Evolutionary conservation across 2,888 invertebrate genomes (phyloP).

Genomic region (Baronia brevicornis): DNA sequence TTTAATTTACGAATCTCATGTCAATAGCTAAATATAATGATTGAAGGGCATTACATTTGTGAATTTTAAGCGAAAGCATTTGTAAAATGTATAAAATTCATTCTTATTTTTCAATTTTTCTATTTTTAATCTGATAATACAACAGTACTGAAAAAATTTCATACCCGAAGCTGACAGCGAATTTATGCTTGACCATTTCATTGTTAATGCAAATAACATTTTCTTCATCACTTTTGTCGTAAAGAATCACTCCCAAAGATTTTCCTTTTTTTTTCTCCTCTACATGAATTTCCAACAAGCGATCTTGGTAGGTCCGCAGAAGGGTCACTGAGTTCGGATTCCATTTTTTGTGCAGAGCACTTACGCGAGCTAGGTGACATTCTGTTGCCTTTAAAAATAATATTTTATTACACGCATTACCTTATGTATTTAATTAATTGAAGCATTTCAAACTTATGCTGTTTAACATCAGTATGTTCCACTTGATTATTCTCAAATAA

Average conservation of each 20-base stretch:
- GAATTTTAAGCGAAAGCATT: no score
- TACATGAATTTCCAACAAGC: conserved; percentile 40
- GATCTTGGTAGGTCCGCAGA: conserved; percentile 35
- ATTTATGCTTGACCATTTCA: conserved; percentile 56
- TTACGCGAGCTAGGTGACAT: conserved; percentile 57
- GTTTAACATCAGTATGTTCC: no score
- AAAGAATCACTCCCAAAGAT: conserved; percentile 50
- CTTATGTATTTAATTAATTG: not conserved
- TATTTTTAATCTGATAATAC: not conserved
- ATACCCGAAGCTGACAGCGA: conserved; percentile 57
- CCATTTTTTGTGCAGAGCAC: conserved; percentile 56
- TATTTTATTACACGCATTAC: not conserved
- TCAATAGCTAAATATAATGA: no score
- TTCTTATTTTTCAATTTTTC: no score
- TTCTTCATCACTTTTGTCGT: conserved; percentile 37
- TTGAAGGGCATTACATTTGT: no score
- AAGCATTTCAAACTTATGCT: no score
- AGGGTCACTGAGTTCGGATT: conserved; percentile 42
- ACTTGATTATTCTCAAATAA: no score
- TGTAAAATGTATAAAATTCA: no score
- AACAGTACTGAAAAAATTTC: conserved; percentile 9
- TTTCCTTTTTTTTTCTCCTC: conserved; percentile 40
- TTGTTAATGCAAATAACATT: conserved; percentile 46
- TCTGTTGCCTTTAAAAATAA: conserved; percentile 42
- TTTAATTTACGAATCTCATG: no score